Percentiles rank a stretch among this genome's conserved stretches.
Evolutionary conservation across 2,113 vertebrate species (phyloP).

Genomic region (Hyperopisus bebe): DNA sequence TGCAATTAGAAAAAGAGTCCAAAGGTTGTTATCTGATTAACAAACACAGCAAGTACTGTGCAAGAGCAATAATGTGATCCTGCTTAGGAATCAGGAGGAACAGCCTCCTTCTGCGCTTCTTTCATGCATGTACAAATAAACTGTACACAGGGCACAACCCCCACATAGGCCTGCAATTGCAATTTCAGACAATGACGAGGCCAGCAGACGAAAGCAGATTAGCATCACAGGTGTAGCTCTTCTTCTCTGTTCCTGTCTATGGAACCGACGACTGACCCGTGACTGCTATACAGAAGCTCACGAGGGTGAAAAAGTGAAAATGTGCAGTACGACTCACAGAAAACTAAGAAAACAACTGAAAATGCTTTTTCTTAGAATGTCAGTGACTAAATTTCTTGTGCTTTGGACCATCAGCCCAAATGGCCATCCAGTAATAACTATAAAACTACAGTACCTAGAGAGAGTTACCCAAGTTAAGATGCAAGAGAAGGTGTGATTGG

Average conservation of each 20-base stretch:
- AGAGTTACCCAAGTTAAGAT: no score
- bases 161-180: not conserved
- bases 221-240: not conserved
- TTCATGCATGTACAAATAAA: not conserved
- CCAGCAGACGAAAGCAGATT: not conserved
- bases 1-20: slow-evolving; percentile 22
- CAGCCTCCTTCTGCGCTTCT: not conserved
- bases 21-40: slow-evolving; percentile 32
- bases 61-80: slow-evolving; percentile 39
- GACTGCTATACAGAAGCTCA: not conserved
- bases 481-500: not conserved
- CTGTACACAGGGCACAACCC: not conserved
- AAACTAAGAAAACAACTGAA: not conserved
- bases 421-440: not conserved
- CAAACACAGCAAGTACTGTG: slow-evolving; percentile 23
- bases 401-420: not conserved
- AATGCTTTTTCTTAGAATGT: no score
- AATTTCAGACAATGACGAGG: not conserved
- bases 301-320: not conserved
- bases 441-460: not conserved
- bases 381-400: not conserved
- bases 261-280: not conserved
- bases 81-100: not conserved
- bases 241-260: not conserved
- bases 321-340: not conserved